phyloP scores from a whole-genome alignment of 2,797 vertebrate genomes.

The Acomys russatus region DNA sequence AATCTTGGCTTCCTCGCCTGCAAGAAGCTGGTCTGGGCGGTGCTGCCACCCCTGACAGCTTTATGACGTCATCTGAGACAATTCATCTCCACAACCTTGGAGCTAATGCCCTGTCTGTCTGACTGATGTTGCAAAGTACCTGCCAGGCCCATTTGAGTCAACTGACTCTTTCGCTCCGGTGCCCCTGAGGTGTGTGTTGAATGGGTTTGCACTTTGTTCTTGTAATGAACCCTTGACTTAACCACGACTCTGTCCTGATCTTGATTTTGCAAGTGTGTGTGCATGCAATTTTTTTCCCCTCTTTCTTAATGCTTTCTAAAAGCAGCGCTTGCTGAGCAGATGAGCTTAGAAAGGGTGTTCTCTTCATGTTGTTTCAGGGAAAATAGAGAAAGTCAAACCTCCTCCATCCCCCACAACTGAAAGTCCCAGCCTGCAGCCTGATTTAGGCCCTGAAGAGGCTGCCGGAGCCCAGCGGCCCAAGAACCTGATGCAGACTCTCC shows the following conservation, averaged over 20 bases:
- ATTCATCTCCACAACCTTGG: background rate
- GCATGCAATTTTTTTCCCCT: background rate
- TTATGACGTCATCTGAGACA: background rate
- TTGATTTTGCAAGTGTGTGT: background rate
- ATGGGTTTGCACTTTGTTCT: background rate
- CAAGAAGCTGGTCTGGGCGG: background rate
- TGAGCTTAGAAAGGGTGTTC: slow-evolving; percentile 84
- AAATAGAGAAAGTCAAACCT: slow-evolving; percentile 97
- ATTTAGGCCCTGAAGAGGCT: slow-evolving; percentile 93
- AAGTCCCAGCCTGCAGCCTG: slow-evolving; percentile 90
- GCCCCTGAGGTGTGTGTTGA: slow-evolving; percentile 5
- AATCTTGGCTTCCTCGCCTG: background rate
- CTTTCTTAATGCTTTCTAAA: slow-evolving; percentile 53
- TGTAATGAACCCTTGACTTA: background rate
- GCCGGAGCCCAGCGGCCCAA: slow-evolving; percentile 93
- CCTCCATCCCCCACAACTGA: slow-evolving; percentile 94
- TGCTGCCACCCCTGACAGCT: background rate
- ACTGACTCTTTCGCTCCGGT: background rate
- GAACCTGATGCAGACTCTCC: slow-evolving; percentile 98
- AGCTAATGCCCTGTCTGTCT: background rate
- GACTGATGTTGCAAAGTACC: background rate
- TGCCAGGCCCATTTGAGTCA: background rate
- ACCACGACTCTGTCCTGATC: background rate
- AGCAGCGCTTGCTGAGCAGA: slow-evolving; percentile 71
- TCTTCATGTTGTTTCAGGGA: slow-evolving; percentile 92